Evolutionary conservation across 2,888 invertebrate genomes (phyloP).

Genomic region (Hofmannophila pseudospretella): DNA sequence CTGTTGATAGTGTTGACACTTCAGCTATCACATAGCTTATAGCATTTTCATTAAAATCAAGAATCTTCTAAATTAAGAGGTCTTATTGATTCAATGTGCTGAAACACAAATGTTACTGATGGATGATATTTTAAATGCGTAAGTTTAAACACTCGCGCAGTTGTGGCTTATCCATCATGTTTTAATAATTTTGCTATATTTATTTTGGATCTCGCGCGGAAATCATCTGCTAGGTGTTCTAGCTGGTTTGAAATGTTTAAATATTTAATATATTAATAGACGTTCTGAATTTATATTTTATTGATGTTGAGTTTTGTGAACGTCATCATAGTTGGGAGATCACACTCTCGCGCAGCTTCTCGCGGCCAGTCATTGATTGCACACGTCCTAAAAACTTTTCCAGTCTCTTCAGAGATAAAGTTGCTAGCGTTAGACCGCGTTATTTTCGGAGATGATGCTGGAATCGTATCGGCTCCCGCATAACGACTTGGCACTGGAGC

Average conservation of each 20-base stretch:
- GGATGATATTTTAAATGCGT: neutral
- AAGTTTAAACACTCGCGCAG: neutral
- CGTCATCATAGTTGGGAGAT: neutral
- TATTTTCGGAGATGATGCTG: constrained; percentile 73
- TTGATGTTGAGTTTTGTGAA: neutral
- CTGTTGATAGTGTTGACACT: constrained; percentile 6
- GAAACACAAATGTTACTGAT: neutral
- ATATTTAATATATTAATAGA: neutral
- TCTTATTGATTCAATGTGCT: neutral
- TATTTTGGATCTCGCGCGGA: neutral
- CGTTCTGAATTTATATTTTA: neutral
- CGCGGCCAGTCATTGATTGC: constrained; percentile 20
- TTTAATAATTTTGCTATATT: neutral
- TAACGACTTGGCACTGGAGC: constrained; percentile 74
- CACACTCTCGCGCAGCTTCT: constrained; percentile 13
- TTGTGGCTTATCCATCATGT: neutral
- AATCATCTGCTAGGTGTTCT: neutral
- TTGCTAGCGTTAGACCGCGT: constrained; percentile 44
- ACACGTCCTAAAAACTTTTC: constrained; percentile 35
- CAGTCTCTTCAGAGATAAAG: constrained; percentile 30
- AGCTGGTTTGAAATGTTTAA: neutral
- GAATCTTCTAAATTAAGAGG: too few species aligned
- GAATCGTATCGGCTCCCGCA: constrained; percentile 51
- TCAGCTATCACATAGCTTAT: neutral
- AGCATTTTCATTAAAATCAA: too few species aligned